Percentiles rank a stretch among this genome's conserved stretches.
Evolutionary conservation across 2,113 vertebrate species (phyloP).

Genomic region (Dromaius novaehollandiae): DNA sequence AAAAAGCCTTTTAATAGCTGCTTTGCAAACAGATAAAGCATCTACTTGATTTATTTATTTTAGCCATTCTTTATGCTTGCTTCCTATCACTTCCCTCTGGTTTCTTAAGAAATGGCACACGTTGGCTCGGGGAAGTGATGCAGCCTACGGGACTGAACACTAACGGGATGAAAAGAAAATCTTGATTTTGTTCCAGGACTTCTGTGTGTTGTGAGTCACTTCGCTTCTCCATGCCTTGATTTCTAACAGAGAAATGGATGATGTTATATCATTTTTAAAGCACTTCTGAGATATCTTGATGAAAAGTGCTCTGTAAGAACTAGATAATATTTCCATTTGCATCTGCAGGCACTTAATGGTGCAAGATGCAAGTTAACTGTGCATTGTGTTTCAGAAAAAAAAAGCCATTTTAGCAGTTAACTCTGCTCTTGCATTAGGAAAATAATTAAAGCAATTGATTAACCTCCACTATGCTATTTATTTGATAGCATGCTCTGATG

Average conservation of each 20-base stretch:
- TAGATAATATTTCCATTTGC: background rate
- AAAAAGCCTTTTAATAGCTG: background rate
- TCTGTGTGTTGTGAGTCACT: conserved; percentile 4
- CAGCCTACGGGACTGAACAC: background rate
- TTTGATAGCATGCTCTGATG: background rate
- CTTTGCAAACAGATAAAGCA: background rate
- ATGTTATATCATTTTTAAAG: background rate
- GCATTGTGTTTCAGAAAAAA: background rate
- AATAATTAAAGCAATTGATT: background rate
- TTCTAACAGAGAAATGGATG: background rate
- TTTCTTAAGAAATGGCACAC: background rate
- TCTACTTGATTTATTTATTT: background rate
- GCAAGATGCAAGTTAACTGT: background rate
- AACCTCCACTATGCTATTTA: background rate
- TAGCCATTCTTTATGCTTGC: background rate
- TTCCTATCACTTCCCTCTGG: background rate
- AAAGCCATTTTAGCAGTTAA: background rate
- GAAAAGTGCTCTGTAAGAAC: background rate
- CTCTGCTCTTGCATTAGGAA: background rate
- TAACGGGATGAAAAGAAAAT: background rate
- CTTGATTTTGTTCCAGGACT: conserved; percentile 22
- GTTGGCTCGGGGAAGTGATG: background rate
- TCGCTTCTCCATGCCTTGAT: background rate
- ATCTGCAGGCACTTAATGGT: background rate
- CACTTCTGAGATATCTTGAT: background rate